Evolutionary conservation across 2,888 invertebrate species (phyloP).

Genomic region (Nomada lathburiana): DNA sequence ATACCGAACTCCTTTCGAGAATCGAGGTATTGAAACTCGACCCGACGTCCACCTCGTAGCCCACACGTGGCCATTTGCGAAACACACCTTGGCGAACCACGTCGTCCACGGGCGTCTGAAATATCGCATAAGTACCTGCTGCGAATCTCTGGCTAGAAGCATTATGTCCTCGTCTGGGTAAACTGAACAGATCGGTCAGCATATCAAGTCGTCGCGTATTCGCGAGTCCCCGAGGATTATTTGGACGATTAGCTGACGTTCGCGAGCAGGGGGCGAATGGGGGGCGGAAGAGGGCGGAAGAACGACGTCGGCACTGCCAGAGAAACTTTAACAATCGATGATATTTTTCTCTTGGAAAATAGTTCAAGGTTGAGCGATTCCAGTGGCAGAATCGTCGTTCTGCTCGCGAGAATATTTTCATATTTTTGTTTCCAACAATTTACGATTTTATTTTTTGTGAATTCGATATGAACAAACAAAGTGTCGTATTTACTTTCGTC

Average conservation of each 20-base stretch:
- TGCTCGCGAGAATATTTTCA: too few relatives aligned
- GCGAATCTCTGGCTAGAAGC: slow-evolving; percentile 48
- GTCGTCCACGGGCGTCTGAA: slow-evolving; percentile 46
- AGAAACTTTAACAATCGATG: neutral
- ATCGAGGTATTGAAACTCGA: slow-evolving; percentile 65
- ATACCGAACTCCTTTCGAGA: slow-evolving; percentile 61
- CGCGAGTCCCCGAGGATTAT: neutral
- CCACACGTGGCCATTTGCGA: slow-evolving; percentile 51
- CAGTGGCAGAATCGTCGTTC: too few relatives aligned
- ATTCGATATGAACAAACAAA: too few relatives aligned
- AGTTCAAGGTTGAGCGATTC: neutral
- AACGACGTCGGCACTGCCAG: neutral
- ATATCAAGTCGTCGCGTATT: slow-evolving; percentile 4
- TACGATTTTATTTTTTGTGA: too few relatives aligned
- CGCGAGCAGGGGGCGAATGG: neutral
- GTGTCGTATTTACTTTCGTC: too few relatives aligned
- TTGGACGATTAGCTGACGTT: neutral
- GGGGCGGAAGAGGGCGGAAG: neutral
- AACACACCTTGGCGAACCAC: slow-evolving; percentile 35
- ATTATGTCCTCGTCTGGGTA: slow-evolving; percentile 54
- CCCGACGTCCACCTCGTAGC: slow-evolving; percentile 58
- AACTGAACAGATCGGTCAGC: slow-evolving; percentile 45
- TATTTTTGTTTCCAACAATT: too few relatives aligned
- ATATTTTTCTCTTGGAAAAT: neutral
- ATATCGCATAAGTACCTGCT: slow-evolving; percentile 33